These are phyloP conservation scores for Aplysina aerophoba DNA, from an alignment of 37 sponge, comb jelly and placozoan species.

Conservation along the genomic window DNA sequence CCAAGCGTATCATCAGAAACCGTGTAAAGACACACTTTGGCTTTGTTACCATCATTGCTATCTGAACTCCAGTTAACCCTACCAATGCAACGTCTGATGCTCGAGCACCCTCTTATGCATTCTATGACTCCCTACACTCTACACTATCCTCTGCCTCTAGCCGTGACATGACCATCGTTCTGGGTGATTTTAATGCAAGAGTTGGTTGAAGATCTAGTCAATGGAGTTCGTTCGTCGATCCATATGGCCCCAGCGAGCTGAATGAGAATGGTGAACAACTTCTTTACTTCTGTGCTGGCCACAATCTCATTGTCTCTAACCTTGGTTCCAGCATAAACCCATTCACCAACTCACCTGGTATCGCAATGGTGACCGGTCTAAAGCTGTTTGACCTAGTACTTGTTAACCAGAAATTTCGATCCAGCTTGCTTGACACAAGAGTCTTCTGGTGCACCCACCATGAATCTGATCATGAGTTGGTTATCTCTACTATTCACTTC, in stretches of 20 bases:
- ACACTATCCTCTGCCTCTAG: slow-evolving; percentile 26
- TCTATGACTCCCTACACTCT: slow-evolving; percentile 18
- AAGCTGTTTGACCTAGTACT: slow-evolving; percentile 28
- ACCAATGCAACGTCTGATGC: slow-evolving; percentile 34
- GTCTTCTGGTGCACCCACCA: slow-evolving; percentile 24
- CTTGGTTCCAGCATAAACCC: slow-evolving; percentile 26
- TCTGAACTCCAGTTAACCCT: slow-evolving; percentile 12
- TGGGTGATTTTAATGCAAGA: slow-evolving; percentile 32
- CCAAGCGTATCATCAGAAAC: slow-evolving; percentile 22
- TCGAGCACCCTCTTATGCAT: slow-evolving; percentile 26
- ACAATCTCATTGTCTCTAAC: slow-evolving; percentile 21
- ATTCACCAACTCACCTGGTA: slow-evolving; percentile 32
- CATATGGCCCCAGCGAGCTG: slow-evolving; percentile 23
- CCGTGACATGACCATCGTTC: slow-evolving; percentile 31
- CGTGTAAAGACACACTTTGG: slow-evolving; percentile 17
- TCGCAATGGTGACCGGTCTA: slow-evolving; percentile 26
- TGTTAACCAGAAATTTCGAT: slow-evolving; percentile 24
- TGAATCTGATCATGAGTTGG: slow-evolving; percentile 32
- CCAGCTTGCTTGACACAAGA: slow-evolving; percentile 21
- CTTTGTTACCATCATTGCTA: slow-evolving; percentile 17
- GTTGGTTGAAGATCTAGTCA: slow-evolving; percentile 23
- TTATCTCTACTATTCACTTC: slow-evolving; percentile 23
- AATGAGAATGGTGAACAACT: slow-evolving; percentile 36
- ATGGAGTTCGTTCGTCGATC: slow-evolving; percentile 19
- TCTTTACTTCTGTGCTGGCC: slow-evolving; percentile 28